These are phyloP conservation scores for Zaprionus capensis DNA, from an alignment of 1,140 invertebrate genomes.

Conservation along the genomic window DNA sequence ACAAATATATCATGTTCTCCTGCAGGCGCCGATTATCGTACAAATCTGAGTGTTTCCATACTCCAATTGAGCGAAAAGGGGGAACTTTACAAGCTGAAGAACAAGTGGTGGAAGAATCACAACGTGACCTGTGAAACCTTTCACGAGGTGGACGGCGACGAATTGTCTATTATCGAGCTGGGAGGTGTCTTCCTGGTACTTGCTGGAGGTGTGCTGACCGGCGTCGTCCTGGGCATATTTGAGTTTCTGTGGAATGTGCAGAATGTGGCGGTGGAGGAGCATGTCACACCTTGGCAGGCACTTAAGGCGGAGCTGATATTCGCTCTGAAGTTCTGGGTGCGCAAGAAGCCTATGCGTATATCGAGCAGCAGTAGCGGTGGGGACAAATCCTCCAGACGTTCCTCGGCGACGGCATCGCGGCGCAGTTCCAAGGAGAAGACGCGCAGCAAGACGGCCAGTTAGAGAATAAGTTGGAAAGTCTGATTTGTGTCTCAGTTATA, in stretches of 20 bases:
- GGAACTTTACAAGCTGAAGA: conserved; percentile 90
- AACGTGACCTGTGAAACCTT: conserved; percentile 60
- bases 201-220: conserved; percentile 87
- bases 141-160: conserved; percentile 81
- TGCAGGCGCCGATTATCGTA: conserved; percentile 86
- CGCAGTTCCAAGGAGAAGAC: conserved; percentile 69
- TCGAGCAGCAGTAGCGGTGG: conserved; percentile 62
- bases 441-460: conserved; percentile 65
- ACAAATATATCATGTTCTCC: neutral
- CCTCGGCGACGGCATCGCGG: conserved; percentile 64
- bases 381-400: conserved; percentile 79
- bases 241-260: conserved; percentile 95
- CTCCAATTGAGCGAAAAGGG: conserved; percentile 93
- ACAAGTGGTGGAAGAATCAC: conserved; percentile 93
- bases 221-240: conserved; percentile 88
- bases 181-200: conserved; percentile 91
- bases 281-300: conserved; percentile 88
- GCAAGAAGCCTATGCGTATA: conserved; percentile 87
- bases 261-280: conserved; percentile 90
- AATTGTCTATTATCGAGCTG: conserved; percentile 87
- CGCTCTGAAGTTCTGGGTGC: conserved; percentile 87
- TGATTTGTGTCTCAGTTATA: conserved; percentile 12
- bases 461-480: conserved; percentile 21
- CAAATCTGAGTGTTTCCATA: conserved; percentile 90
- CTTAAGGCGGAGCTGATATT: conserved; percentile 88